Evolutionary conservation across 2,113 vertebrate genomes (phyloP).

Genomic region (Proteles cristata): DNA sequence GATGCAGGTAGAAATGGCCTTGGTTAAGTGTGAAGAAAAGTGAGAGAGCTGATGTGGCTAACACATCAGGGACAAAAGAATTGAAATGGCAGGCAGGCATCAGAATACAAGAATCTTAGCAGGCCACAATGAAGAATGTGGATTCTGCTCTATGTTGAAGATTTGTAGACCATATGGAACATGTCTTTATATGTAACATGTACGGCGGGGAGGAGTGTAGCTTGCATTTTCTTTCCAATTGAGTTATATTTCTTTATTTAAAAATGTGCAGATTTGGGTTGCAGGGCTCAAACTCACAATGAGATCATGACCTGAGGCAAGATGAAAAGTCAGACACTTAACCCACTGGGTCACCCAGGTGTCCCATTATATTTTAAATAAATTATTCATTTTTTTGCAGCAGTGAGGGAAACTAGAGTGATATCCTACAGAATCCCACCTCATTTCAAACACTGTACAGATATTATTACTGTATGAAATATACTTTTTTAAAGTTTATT

Average conservation of each 20-base stretch:
- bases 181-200: background rate
- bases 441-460: conserved; percentile 1
- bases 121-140: background rate
- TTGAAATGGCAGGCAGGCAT: background rate
- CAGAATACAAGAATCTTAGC: background rate
- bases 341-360: too few relatives aligned
- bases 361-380: background rate
- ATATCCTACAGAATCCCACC: background rate
- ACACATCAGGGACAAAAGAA: background rate
- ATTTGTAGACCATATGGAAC: background rate
- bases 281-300: too few relatives aligned
- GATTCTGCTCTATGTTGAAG: background rate
- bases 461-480: background rate
- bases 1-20: background rate
- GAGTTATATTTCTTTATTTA: background rate
- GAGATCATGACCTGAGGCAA: too few relatives aligned
- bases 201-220: background rate
- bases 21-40: background rate
- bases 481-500: background rate
- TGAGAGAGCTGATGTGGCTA: background rate
- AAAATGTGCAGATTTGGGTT: too few relatives aligned
- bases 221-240: conserved; percentile 18
- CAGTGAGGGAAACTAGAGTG: background rate
- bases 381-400: background rate
- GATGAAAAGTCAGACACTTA: too few relatives aligned